Conservation (phyloP, 2,113 vertebrate species). For the Cryptoleucopteryx plumbea region DNA sequence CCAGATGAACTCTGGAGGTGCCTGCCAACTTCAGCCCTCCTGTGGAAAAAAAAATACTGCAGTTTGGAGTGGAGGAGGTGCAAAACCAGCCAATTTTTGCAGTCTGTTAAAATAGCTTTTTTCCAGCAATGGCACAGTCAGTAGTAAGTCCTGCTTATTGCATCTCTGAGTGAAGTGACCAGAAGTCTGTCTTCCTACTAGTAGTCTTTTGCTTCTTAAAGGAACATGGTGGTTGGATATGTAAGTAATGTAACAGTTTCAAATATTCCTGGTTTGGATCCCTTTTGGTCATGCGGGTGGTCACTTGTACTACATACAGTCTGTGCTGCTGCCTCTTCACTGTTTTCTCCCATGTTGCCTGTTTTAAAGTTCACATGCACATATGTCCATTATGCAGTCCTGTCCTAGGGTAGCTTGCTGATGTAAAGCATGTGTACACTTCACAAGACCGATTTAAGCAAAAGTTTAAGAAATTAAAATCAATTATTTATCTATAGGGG, state of each 20-base stretch:
- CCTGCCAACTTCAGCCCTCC: neutral
- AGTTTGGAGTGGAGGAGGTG: neutral
- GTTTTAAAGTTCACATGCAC: neutral
- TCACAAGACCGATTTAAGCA: neutral
- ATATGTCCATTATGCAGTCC: neutral
- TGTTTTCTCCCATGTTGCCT: neutral
- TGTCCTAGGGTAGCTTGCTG: neutral
- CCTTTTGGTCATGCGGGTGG: neutral
- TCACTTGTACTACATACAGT: neutral
- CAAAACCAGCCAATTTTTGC: neutral
- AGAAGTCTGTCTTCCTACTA: neutral
- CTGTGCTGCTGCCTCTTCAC: neutral
- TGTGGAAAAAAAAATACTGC: neutral
- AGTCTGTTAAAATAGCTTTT: neutral
- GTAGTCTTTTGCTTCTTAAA: neutral
- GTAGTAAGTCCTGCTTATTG: neutral
- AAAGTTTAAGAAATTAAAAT: neutral
- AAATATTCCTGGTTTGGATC: neutral
- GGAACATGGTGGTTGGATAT: rapidly evolving
- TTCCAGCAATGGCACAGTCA: neutral
- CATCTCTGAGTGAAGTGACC: neutral
- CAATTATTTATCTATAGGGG: neutral
- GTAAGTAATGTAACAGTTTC: neutral
- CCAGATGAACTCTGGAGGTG: neutral
- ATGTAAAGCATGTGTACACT: neutral